phyloP scores from a whole-genome alignment of 2,888 invertebrate species.

The Scelioninae gen. 2 region DNA sequence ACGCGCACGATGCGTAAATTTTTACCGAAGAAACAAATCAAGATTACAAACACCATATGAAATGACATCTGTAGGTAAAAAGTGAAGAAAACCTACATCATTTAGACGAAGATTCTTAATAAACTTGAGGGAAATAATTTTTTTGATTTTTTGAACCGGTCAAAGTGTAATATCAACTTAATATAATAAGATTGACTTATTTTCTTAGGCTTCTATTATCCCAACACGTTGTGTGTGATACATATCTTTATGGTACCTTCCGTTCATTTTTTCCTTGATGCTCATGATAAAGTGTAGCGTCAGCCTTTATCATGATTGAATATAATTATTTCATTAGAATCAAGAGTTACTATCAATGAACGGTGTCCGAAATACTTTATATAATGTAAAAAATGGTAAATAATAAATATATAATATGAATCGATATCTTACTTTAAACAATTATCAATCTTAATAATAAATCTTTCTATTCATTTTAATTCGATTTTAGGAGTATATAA shows the following conservation, averaged over 20 bases:
- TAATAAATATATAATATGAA: conserved; percentile 64
- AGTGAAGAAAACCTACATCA: too few relatives aligned
- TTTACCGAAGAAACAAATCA: too few relatives aligned
- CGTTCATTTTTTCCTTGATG: conserved; percentile 38
- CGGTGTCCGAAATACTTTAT: conserved; percentile 64
- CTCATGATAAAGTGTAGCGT: conserved; percentile 13
- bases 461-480: too few relatives aligned
- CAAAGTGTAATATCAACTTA: too few relatives aligned
- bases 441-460: not conserved
- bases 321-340: conserved; percentile 18
- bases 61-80: too few relatives aligned
- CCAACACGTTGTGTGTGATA: conserved; percentile 18
- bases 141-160: too few relatives aligned
- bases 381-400: conserved; percentile 65
- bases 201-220: conserved; percentile 43
- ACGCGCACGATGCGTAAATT: too few relatives aligned
- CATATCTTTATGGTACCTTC: conserved; percentile 26
- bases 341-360: conserved; percentile 20
- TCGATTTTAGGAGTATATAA: too few relatives aligned
- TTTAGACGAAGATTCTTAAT: too few relatives aligned
- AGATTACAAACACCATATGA: too few relatives aligned
- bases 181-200: conserved; percentile 58
- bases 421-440: conserved; percentile 13
- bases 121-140: too few relatives aligned
- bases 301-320: conserved; percentile 9